Evolutionary conservation across 2,113 vertebrate genomes (phyloP).

Genomic region (Amphiprion ocellaris): DNA sequence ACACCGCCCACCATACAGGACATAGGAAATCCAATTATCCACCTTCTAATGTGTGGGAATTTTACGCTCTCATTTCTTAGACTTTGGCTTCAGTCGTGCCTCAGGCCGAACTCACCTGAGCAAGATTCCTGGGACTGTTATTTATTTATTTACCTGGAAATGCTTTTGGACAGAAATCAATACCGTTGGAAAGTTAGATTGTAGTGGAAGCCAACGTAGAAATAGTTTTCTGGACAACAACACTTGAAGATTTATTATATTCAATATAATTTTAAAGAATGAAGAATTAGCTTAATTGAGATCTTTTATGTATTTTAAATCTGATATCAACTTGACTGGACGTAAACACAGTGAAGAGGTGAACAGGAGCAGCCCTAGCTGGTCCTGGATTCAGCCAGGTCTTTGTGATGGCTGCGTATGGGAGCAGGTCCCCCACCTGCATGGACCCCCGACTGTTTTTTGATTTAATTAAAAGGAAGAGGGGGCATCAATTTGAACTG

Average conservation of each 20-base stretch:
- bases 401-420: slow-evolving; percentile 56
- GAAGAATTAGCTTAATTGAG: background rate
- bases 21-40: slow-evolving; percentile 81
- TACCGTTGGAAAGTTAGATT: slow-evolving; percentile 35
- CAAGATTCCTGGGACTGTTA: slow-evolving; percentile 53
- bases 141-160: slow-evolving; percentile 57
- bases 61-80: slow-evolving; percentile 76
- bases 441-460: slow-evolving; percentile 75
- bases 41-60: slow-evolving; percentile 80
- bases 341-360: background rate
- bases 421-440: slow-evolving; percentile 67
- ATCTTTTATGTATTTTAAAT: slow-evolving; percentile 3
- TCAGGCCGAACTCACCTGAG: slow-evolving; percentile 61
- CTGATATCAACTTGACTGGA: background rate
- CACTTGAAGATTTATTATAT: background rate
- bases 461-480: slow-evolving; percentile 86
- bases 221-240: slow-evolving; percentile 22
- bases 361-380: slow-evolving; percentile 10
- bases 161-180: slow-evolving; percentile 54
- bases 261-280: background rate
- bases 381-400: slow-evolving; percentile 53
- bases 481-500: slow-evolving; percentile 82
- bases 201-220: background rate
- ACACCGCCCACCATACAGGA: slow-evolving; percentile 74
- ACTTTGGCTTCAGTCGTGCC: slow-evolving; percentile 65